Evolutionary conservation across 2,113 vertebrate species (phyloP).

Genomic region (Orycteropus afer): DNA sequence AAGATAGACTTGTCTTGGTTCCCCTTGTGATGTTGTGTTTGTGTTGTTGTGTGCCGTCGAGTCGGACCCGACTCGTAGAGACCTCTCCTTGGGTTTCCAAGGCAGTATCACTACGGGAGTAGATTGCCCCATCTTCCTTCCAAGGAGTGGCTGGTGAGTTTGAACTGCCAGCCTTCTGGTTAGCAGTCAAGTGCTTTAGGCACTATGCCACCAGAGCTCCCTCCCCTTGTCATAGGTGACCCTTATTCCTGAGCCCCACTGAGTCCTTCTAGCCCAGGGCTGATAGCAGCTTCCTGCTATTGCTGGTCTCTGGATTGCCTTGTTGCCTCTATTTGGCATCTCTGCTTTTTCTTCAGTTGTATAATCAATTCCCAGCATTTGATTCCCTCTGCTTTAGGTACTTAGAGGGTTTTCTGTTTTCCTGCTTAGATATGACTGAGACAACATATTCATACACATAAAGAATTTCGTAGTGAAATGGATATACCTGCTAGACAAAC

Average conservation of each 20-base stretch:
- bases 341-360: background rate
- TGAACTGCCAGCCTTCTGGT: too few relatives aligned
- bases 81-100: too few relatives aligned
- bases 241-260: background rate
- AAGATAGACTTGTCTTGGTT: background rate
- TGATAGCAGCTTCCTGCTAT: rapidly evolving
- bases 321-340: background rate
- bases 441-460: background rate
- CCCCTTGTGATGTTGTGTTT: background rate
- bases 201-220: too few relatives aligned
- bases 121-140: too few relatives aligned
- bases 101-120: too few relatives aligned
- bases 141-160: too few relatives aligned
- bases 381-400: background rate
- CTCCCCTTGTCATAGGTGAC: background rate
- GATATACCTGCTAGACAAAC: background rate
- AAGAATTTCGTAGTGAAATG: background rate
- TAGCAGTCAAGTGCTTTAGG: too few relatives aligned
- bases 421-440: background rate
- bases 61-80: too few relatives aligned
- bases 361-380: background rate
- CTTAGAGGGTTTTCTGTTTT: background rate
- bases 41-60: too few relatives aligned
- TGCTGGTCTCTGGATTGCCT: background rate
- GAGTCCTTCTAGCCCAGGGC: background rate